phyloP scores from a whole-genome alignment of 2,113 vertebrate genomes.

The Pseudopipra pipra region DNA sequence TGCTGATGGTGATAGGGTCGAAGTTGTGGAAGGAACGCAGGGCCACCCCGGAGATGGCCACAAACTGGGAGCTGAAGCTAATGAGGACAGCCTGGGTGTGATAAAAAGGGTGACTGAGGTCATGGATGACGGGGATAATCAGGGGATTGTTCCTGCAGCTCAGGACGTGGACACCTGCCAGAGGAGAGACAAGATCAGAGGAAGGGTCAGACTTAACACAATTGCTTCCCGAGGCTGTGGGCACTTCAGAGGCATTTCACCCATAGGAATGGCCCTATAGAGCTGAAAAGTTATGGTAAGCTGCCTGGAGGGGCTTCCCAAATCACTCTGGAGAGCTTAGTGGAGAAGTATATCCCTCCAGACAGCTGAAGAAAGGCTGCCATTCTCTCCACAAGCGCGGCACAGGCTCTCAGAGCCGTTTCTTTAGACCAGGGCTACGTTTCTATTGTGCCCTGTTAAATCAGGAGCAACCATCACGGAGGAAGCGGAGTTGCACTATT shows the following conservation, averaged over 20 bases:
- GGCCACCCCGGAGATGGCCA: conserved; percentile 96
- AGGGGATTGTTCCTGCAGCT: conserved; percentile 97
- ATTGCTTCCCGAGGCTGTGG: conserved; percentile 30
- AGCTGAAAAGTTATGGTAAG: conserved; percentile 65
- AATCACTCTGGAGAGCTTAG: conserved; percentile 22
- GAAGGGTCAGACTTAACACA: conserved; percentile 73
- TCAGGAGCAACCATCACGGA: conserved; percentile 40
- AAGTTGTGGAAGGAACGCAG: conserved; percentile 98
- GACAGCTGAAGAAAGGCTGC: conserved; percentile 65
- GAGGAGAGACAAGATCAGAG: conserved; percentile 68
- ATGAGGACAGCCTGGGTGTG: conserved; percentile 92
- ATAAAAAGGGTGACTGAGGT: conserved; percentile 97
- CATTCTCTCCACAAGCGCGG: background rate
- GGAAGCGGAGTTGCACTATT: conserved; percentile 10
- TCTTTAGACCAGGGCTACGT: conserved; percentile 28
- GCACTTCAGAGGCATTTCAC: conserved; percentile 71
- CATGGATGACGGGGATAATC: conserved; percentile 96
- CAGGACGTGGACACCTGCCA: conserved; percentile 90
- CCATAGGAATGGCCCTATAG: conserved; percentile 41
- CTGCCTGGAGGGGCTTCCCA: conserved; percentile 63
- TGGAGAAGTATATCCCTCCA: conserved; percentile 43
- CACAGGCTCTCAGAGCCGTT: background rate
- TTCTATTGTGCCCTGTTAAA: conserved; percentile 44
- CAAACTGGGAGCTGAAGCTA: conserved; percentile 87
- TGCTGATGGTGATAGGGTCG: conserved; percentile 97